Conservation (phyloP, 2,113 vertebrate genomes). For the Mobula hypostoma region DNA sequence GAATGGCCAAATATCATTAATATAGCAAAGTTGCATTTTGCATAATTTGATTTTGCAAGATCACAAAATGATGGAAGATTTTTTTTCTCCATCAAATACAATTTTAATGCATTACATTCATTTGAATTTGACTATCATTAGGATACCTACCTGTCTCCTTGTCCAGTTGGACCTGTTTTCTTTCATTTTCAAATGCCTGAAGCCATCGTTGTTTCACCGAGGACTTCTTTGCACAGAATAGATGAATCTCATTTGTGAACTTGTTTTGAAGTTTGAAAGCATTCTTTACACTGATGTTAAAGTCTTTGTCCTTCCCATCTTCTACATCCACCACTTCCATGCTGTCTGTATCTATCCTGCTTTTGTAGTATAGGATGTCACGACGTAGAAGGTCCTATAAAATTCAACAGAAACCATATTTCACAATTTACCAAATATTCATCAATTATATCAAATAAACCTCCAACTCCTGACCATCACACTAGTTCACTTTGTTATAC, state of each 20-base stretch:
- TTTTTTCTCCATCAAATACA: neutral
- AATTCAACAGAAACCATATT: neutral
- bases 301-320: slow-evolving; percentile 84
- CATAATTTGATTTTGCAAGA: neutral
- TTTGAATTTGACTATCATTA: neutral
- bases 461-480: neutral
- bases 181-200: slow-evolving; percentile 78
- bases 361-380: slow-evolving; percentile 90
- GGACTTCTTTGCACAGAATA: slow-evolving; percentile 84
- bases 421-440: neutral
- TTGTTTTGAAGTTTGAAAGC: slow-evolving; percentile 69
- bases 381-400: slow-evolving; percentile 81
- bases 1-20: neutral
- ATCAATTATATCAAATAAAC: neutral
- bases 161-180: slow-evolving; percentile 80
- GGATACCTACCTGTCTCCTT: slow-evolving; percentile 70
- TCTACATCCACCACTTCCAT: slow-evolving; percentile 81
- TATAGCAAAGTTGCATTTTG: neutral
- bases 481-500: neutral
- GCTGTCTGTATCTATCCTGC: slow-evolving; percentile 76
- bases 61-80: neutral
- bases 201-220: slow-evolving; percentile 91
- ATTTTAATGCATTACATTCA: neutral
- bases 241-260: slow-evolving; percentile 63
- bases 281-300: slow-evolving; percentile 81